phyloP scores from a whole-genome alignment of 2,113 vertebrate genomes.

The Etheostoma spectabile region DNA sequence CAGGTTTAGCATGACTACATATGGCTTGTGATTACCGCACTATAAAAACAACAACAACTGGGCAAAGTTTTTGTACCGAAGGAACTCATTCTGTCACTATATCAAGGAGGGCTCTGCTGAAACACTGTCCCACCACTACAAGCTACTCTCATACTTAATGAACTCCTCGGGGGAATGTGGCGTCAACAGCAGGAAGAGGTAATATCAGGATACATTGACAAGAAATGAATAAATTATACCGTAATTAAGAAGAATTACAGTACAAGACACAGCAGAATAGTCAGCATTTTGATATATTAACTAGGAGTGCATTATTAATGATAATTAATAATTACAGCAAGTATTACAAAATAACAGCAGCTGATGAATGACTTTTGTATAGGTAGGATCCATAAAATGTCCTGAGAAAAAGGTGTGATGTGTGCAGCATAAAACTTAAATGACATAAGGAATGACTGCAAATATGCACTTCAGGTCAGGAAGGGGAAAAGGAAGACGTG shows the following conservation, averaged over 20 bases:
- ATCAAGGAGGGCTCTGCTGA: background rate
- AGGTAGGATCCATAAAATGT: background rate
- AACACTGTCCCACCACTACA: slow-evolving; percentile 11
- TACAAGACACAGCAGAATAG: background rate
- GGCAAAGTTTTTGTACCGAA: background rate
- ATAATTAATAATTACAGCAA: background rate
- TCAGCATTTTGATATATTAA: background rate
- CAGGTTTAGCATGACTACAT: background rate
- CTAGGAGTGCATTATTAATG: background rate
- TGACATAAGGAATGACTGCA: too few species aligned
- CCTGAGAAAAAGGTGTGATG: background rate
- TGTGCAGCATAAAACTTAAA: background rate
- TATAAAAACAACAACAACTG: background rate
- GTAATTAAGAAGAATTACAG: background rate
- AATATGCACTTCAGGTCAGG: background rate
- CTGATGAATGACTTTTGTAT: background rate
- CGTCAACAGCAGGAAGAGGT: slow-evolving; percentile 7
- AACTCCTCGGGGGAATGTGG: background rate
- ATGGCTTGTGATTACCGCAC: background rate
- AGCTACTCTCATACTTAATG: slow-evolving; percentile 4
- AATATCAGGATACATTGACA: background rate
- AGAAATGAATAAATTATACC: background rate
- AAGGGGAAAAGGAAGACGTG: background rate
- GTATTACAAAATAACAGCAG: background rate
- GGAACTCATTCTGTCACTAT: background rate